Base-by-base conservation (phyloP, 2,888 invertebrate genomes). In the Hesperia comma region DNA sequence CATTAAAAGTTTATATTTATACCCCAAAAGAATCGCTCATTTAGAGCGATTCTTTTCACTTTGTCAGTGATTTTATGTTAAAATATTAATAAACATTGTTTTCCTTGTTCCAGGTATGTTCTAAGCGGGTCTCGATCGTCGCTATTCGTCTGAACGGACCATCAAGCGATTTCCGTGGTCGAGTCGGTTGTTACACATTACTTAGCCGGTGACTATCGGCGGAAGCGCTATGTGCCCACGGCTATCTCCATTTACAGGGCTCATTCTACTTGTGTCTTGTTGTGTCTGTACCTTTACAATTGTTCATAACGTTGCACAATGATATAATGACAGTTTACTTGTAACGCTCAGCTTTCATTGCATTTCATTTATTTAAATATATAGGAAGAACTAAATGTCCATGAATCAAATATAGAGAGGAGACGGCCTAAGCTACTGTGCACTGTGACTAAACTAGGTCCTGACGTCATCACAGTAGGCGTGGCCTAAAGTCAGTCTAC, bases 151-250 rank as follows among this genome's bases (percentile, higher is more conserved):
- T 74, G 75, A 85, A 83, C 77, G 79, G 68, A 79, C 77, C 81
- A 80, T 80, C 77, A 76, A 79, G 77, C 74, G 71, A 79, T 82
- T 80, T 80, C 82, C 79, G 80, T 79, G 78, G 73, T 73, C 71
- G 63, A 73, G 73, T 56, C 77, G 75, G 81, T 84, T 82, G 84
- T 83, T 81, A 80, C 81, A 82, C 81, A 83, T 86, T 82, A 83
- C 77, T 83, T 80, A 78, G 78, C 76, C 74, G 77, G 75, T 75
- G 69, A 54, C 67, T 66, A 71, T 79, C 77, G 77, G 77, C 79
- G 79, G 81, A 80, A 82, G 78, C 77, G 74, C 77, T 73, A 81
- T 82, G 84, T 81, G 82, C 79, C 80, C 73, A 68, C 73, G 78
- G 81, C 77, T 73, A 72, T 77, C 78, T 79, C 78, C 80, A 83